phyloP scores from a whole-genome alignment of 2,113 vertebrate genomes.

The Hymenochirus boettgeri region DNA sequence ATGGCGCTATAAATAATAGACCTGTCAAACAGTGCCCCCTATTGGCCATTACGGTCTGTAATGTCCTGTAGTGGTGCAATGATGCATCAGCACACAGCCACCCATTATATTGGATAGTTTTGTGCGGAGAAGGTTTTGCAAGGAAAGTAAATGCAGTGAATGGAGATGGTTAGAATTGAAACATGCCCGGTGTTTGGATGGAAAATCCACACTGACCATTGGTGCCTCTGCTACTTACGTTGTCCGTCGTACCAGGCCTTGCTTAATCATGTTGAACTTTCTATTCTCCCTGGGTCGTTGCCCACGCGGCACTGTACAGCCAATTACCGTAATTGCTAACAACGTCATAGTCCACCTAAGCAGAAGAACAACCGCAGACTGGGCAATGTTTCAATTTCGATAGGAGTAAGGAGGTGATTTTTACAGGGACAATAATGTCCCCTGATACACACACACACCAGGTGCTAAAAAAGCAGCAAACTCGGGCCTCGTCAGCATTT shows the following conservation, averaged over 20 bases:
- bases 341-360: conserved; percentile 70
- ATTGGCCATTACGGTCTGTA: no score
- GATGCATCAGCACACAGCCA: background rate
- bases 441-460: background rate
- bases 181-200: no score
- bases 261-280: conserved; percentile 79
- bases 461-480: background rate
- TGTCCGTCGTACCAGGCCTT: conserved; percentile 70
- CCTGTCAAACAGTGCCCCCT: no score
- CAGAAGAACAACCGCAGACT: background rate
- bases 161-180: no score
- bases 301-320: conserved; percentile 72
- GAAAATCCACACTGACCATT: no score
- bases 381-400: background rate
- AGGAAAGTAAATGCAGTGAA: background rate
- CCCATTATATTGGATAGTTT: no score
- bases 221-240: conserved; percentile 53
- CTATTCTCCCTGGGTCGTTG: conserved; percentile 72
- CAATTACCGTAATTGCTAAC: conserved; percentile 80
- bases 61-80: background rate
- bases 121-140: no score
- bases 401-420: background rate
- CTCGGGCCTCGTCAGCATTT: background rate
- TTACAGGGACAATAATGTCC: background rate
- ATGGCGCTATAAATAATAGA: no score